phyloP scores from a whole-genome alignment of 1,140 invertebrate species.

The Drosophila repletoides region DNA sequence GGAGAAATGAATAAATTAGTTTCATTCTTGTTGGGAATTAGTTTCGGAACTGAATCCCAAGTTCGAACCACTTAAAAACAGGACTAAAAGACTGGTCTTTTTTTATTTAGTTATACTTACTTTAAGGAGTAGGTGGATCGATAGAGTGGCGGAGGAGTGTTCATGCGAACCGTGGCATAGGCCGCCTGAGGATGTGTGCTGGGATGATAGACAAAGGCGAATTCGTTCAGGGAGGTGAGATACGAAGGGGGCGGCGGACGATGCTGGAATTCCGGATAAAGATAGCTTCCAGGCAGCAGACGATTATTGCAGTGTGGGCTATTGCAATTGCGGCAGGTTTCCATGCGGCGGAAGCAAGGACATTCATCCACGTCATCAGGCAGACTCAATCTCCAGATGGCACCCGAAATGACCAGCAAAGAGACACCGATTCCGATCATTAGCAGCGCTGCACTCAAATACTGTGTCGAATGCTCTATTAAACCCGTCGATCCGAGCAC shows the following conservation, averaged over 20 bases:
- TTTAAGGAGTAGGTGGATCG: constrained; percentile 73
- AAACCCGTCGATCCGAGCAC: constrained; percentile 76
- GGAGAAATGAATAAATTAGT: neutral
- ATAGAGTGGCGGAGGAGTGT: constrained; percentile 76
- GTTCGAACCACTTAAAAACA: no score
- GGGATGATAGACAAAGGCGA: constrained; percentile 63
- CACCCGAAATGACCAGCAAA: constrained; percentile 72
- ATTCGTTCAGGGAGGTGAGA: constrained; percentile 74
- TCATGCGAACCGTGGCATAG: constrained; percentile 52
- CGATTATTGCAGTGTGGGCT: constrained; percentile 73
- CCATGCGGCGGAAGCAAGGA: constrained; percentile 67
- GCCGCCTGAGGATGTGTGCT: constrained; percentile 36
- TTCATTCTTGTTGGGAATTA: neutral
- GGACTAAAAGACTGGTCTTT: no score
- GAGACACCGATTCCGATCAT: constrained; percentile 81
- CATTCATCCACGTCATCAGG: constrained; percentile 72
- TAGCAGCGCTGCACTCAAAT: constrained; percentile 72
- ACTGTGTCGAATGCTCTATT: constrained; percentile 77
- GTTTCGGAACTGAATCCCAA: neutral
- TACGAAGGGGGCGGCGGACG: constrained; percentile 77
- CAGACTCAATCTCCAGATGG: constrained; percentile 73
- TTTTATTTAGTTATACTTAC: constrained; percentile 29
- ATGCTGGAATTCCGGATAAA: constrained; percentile 78
- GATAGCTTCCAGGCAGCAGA: constrained; percentile 53
- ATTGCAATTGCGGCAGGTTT: constrained; percentile 75